Conservation (phyloP, 1,140 invertebrate species). For the Drosophila aff. region DNA sequence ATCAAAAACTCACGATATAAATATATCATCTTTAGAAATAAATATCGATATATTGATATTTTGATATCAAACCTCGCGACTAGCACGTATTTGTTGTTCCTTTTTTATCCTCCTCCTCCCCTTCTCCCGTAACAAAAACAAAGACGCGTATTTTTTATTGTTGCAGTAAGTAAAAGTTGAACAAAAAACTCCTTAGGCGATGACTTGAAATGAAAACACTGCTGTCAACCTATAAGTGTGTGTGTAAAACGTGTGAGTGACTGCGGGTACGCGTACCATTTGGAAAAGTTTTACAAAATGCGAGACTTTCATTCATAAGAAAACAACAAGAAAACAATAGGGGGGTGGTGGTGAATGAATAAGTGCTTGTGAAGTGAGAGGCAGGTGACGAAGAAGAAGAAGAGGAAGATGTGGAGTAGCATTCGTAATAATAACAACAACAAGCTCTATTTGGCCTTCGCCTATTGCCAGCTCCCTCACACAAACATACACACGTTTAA, state of each 20-base stretch:
- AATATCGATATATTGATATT: too few relatives aligned
- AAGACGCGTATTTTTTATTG: conserved; percentile 21
- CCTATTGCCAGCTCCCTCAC: conserved; percentile 28
- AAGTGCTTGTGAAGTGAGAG: conserved; percentile 7
- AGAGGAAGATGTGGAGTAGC: conserved; percentile 7
- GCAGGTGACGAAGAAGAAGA: conserved; percentile 1
- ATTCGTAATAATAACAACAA: conserved; percentile 37
- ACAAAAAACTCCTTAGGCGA: background rate
- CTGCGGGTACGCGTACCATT: conserved; percentile 14
- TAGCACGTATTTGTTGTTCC: conserved; percentile 16
- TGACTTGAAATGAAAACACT: background rate
- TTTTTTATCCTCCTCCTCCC: conserved; percentile 23
- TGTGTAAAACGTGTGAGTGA: conserved; percentile 4
- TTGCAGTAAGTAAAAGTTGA: conserved; percentile 14
- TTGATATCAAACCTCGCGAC: conserved; percentile 6
- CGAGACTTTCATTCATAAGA: conserved; percentile 44
- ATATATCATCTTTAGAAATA: too few relatives aligned
- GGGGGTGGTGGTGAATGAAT: conserved; percentile 4
- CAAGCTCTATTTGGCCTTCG: conserved; percentile 44
- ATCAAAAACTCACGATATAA: too few relatives aligned
- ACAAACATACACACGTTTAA: conserved; percentile 13
- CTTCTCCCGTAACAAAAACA: conserved; percentile 20
- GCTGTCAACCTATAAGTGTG: background rate
- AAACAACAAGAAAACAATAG: conserved; percentile 13
- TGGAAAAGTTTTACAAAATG: conserved; percentile 2